Evolutionary conservation across 1,140 invertebrate species (phyloP), one percentile per base, ranked within the genome.

Genomic region (Eurytemora carolleeae): DNA sequence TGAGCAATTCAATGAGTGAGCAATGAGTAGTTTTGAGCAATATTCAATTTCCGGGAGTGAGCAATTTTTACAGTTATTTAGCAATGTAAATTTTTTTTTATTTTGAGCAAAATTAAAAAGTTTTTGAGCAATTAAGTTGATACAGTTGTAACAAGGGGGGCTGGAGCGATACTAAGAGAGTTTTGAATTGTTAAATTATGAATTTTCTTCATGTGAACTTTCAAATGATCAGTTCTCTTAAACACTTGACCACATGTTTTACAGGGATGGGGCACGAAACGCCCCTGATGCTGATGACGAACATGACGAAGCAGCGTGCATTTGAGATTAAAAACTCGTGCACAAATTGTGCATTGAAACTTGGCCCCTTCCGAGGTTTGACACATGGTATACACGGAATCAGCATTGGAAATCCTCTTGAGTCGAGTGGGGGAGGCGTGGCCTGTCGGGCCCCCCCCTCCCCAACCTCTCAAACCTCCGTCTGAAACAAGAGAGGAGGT

Each of bases 131-230:
- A 12, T n/a, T 44, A 44, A 44, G 7, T 44, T 44, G 7, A 44
- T 12, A 44, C 31, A 44, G 31, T 44, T 12, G 7, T 44, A 44
- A 44, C 31, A 44, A 44, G 31, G n/a, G 31, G 31, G n/a, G 31
- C n/a, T 44, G 31, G 31, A 44, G 31, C 7, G 7, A n/a, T 44
- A n/a, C 7, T 44, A 12, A 44, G 31, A 12, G 31, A 12, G 31
- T 44, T 44, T 7, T 7, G 31, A 12, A 44, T 12, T 44, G n/a
- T 44, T n/a, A 44, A 7, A 18, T 62, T 55, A 23, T 62, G 60
- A 24, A 62, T 62, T 26, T 62, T 62, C 20, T 56, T 55, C 60
- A 62, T 57, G 54, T 62, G 60, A n/a, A 62, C 60, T 25, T 62
- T 62, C 3, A 62, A 24, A 23, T 62, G 60, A 22, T 62, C 60